Percentiles rank a stretch among this genome's conserved stretches.
Conservation (phyloP, 2,797 vertebrate species). For the Diplodus sargus region DNA sequence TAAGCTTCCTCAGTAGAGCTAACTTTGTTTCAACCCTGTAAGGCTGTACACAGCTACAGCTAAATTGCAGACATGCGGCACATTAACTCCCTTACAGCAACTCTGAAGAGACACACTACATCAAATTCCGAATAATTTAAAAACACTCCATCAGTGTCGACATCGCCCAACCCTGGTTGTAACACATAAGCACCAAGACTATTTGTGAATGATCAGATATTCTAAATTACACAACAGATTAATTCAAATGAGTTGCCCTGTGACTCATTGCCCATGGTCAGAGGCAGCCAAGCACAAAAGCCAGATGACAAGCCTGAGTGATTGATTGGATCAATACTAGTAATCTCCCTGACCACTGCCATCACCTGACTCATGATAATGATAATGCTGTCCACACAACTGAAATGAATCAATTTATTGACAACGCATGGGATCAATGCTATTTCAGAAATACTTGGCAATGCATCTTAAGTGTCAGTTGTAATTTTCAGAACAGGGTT, state of each 20-base stretch:
- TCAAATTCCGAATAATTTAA: too few species aligned
- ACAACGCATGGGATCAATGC: constrained; percentile 30
- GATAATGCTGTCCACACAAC: constrained; percentile 25
- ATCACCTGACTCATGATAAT: constrained; percentile 33
- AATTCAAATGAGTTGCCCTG: neutral
- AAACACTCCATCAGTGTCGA: too few species aligned
- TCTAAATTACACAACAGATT: neutral
- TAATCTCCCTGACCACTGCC: constrained; percentile 8
- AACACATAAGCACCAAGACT: too few species aligned
- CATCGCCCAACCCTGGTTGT: too few species aligned
- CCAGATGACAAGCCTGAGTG: constrained; percentile 23
- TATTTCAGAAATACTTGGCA: constrained; percentile 37
- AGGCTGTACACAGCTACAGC: too few species aligned
- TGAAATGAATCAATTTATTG: constrained; percentile 39
- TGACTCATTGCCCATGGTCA: constrained; percentile 13
- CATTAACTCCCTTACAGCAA: too few species aligned
- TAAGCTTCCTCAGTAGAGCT: too few species aligned
- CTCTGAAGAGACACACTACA: too few species aligned
- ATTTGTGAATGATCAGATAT: neutral
- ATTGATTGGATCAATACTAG: constrained; percentile 39
- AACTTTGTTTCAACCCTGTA: too few species aligned
- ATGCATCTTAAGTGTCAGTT: constrained; percentile 22
- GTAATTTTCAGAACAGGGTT: neutral
- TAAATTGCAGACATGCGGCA: too few species aligned
- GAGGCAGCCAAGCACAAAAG: neutral